Evolutionary conservation across 2,113 vertebrate species (phyloP), one percentile per base, ranked within the genome.

Genomic region (Turnix velox): DNA sequence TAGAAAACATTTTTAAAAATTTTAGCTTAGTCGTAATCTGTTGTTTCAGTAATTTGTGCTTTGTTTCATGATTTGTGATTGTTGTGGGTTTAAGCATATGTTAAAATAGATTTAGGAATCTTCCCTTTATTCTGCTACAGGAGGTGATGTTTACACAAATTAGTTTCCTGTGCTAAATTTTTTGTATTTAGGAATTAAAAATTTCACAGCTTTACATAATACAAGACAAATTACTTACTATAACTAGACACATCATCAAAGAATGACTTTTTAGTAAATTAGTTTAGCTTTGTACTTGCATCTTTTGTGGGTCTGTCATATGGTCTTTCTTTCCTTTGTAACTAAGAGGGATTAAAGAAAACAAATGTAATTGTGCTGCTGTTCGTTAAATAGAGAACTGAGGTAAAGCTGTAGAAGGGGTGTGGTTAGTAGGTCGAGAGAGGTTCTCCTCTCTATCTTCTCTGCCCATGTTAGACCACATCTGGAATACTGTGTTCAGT

Each of bases 361-460:
- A 2, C 2, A 30, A 85, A 68, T 0, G 4, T 67, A 39, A 3
- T 18, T 3, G 0, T 28, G 23, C 33, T 63, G 43, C 7, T 31
- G 16, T 37, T 67, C 14, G 59, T 75, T 48, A 61, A 40, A 18
- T 23, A 17, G 72, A 76, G 51, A 81, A 51, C 10, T 3, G 6
- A 77, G 42, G 12, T 80, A 25, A 84, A 67, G 10, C 5, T 84
- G 30, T 65, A n/a, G n/a, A n/a, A n/a, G n/a, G n/a, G n/a, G n/a
- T n/a, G n/a, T n/a, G n/a, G n/a, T n/a, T n/a, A n/a, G n/a, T n/a
- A n/a, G n/a, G n/a, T n/a, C n/a, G n/a, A n/a, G n/a, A n/a, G n/a
- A n/a, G n/a, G n/a, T n/a, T n/a, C n/a, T n/a, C n/a, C n/a, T n/a
- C n/a, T n/a, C n/a, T n/a, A n/a, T n/a, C n/a, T n/a, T n/a, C n/a